phyloP scores from a whole-genome alignment of 2,113 vertebrate species.

The Lamprotornis superbus region DNA sequence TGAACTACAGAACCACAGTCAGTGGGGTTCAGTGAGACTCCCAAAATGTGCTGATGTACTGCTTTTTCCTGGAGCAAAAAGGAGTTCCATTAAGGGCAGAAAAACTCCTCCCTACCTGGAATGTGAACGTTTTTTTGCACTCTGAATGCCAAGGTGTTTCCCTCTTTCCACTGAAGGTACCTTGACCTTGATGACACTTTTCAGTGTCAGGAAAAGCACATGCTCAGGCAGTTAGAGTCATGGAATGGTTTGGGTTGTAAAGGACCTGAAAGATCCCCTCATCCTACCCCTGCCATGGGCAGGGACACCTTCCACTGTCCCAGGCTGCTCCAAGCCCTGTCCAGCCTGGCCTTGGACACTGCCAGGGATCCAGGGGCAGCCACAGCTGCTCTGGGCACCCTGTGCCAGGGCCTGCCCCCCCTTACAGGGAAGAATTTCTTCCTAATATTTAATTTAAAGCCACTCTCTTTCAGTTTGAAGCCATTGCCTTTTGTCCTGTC shows the following conservation, averaged over 20 bases:
- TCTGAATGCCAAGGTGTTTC: neutral
- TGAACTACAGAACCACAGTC: neutral
- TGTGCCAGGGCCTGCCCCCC: rapidly evolving
- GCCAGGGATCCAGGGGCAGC: neutral
- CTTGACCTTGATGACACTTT: neutral
- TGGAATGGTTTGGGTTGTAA: neutral
- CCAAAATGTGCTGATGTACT: neutral
- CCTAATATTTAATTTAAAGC: neutral
- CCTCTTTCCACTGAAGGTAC: neutral
- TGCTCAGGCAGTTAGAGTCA: neutral
- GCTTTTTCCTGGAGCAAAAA: neutral
- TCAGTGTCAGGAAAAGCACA: neutral
- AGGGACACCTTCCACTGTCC: neutral
- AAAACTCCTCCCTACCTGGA: neutral
- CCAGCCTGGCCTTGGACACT: neutral
- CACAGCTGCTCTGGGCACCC: neutral
- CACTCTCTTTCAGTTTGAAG: neutral
- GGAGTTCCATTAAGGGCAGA: neutral
- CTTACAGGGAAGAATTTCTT: neutral
- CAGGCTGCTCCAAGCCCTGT: neutral
- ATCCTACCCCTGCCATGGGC: too few relatives aligned
- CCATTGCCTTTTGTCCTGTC: neutral
- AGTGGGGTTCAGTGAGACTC: neutral
- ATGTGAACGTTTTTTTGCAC: neutral
- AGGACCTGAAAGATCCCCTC: neutral